Evolutionary conservation across 2,888 invertebrate species (phyloP), one percentile per base, ranked within the genome.

Genomic region (Tenthredo notha): DNA sequence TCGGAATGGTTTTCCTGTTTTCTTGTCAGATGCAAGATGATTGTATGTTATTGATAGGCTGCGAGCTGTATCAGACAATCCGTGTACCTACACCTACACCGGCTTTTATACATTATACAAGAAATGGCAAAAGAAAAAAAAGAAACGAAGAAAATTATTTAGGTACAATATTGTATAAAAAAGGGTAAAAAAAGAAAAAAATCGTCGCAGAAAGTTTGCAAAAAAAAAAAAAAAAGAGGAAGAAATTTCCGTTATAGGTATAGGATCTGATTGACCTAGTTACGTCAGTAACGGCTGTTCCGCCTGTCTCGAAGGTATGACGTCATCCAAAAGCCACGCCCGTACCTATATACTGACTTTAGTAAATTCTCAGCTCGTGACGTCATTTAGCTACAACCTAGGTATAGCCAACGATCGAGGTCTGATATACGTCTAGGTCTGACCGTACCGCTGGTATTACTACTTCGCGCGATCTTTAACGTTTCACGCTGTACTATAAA

Each of bases 301-400:
- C 80, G 29, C 40, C 21, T 40, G 37, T 80, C 12, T 77, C 54
- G 50, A 61, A 15, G 18, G 77, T 33, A 61, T 83, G 83, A 70
- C 83, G 83, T 83, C 83, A 83, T 70, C 61, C 25, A 25, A 25
- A 61, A 78, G 78, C 78, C 78, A 78, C 78, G 78, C 78, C 78
- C 78, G 40, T 80, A 50, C 15, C 12, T 67, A 67, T 33, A n/a
- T 43, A 43, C 40, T 4, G 21, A 74, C 33, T 54, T 77, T 9
- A 29, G 29, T 33, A 54, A 77, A 29, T 54, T 77, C 77, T 77
- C 77, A n/a, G 15, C 33, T n/a, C 15, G 77, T 77, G 77, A 77
- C 77, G 77, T 77, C 29, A 77, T 75, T 50, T 33, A 18, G 9
- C 72, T 43, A 43, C 43, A 40, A 74, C 29, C 40, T 37, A 33